phyloP scores from a whole-genome alignment of 2,888 invertebrate genomes.

The Malthinus seriepunctatus region DNA sequence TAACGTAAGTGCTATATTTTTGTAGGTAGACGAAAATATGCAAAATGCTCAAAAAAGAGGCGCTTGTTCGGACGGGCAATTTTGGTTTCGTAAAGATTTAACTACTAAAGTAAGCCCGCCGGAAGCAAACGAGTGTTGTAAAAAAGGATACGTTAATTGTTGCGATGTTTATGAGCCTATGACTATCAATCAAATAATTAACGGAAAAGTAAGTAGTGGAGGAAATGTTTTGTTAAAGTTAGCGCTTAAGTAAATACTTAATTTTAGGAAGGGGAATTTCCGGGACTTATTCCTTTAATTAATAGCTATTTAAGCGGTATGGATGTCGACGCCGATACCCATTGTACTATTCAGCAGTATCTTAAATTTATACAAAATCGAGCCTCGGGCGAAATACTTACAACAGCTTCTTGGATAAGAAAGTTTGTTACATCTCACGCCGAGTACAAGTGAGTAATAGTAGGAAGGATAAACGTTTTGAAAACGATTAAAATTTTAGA shows the following conservation, averaged over 20 bases:
- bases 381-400: conserved; percentile 86
- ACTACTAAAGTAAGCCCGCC: conserved; percentile 58
- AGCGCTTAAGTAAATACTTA: background rate
- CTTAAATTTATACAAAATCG: conserved; percentile 87
- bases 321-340: conserved; percentile 98
- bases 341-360: conserved; percentile 96
- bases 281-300: conserved; percentile 92
- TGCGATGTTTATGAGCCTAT: conserved; percentile 72
- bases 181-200: conserved; percentile 96
- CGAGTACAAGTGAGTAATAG: conserved; percentile 75
- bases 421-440: conserved; percentile 87
- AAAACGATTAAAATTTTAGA: conserved; percentile 52
- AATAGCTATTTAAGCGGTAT: conserved; percentile 92
- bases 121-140: conserved; percentile 51
- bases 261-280: conserved; percentile 80
- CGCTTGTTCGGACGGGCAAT: conserved; percentile 81
- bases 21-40: conserved; percentile 92
- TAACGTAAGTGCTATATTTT: conserved; percentile 37
- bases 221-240: background rate
- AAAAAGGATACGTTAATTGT: conserved; percentile 40
- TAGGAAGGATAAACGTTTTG: background rate
- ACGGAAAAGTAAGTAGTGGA: conserved; percentile 75
- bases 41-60: conserved; percentile 89
- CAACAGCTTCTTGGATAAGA: conserved; percentile 94
- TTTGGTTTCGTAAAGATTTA: conserved; percentile 91